A percentile compares a stretch with the other conserved stretches of the same genome.
These are phyloP conservation scores for Coregonus suidteri DNA, from an alignment of 2,797 vertebrate species.

Conservation along the genomic window DNA sequence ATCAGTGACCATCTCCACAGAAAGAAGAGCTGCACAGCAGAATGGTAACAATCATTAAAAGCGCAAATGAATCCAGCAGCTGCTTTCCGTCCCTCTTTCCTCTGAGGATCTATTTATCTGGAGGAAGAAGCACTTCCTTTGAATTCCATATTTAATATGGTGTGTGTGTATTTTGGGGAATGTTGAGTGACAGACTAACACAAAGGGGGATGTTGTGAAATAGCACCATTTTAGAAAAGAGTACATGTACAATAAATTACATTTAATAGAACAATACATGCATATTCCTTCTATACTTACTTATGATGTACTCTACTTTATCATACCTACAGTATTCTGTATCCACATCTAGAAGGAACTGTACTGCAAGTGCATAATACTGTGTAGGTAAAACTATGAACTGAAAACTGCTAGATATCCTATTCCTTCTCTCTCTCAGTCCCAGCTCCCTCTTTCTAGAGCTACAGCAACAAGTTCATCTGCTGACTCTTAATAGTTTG, in stretches of 20 bases:
- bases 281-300: background rate
- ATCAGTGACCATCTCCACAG: too few species aligned
- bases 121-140: background rate
- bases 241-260: background rate
- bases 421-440: too few species aligned
- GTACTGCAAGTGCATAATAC: too few species aligned
- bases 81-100: constrained; percentile 1
- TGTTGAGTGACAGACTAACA: background rate
- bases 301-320: too few species aligned
- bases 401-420: too few species aligned
- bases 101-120: constrained; percentile 8
- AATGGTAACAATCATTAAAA: constrained; percentile 32
- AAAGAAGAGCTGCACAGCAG: constrained; percentile 3
- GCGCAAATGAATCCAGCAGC: constrained; percentile 38
- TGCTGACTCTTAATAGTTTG: too few species aligned
- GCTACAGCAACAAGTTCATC: too few species aligned
- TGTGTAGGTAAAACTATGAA: too few species aligned
- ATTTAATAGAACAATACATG: background rate
- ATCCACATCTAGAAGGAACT: too few species aligned
- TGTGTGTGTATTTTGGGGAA: background rate
- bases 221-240: background rate
- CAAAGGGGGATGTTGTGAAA: background rate
- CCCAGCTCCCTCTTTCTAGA: too few species aligned
- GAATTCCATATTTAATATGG: background rate
- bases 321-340: too few species aligned